Percentiles rank a stretch among this genome's conserved stretches.
phyloP scores from a whole-genome alignment of 2,888 invertebrate species.

The Caenorhabditis imperialis region DNA sequence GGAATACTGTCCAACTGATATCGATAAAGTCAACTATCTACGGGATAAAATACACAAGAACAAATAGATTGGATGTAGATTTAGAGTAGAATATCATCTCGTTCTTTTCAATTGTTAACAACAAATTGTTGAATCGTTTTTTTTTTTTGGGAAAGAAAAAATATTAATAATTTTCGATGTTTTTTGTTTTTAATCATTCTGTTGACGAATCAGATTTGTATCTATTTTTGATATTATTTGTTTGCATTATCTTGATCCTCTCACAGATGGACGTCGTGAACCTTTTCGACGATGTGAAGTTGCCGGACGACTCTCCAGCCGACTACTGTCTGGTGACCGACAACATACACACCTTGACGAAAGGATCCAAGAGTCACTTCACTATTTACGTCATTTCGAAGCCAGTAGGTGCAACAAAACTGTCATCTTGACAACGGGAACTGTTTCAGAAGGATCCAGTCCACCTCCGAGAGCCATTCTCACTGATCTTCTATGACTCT shows the following conservation, averaged over 20 bases:
- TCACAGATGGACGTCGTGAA: slow-evolving; percentile 27
- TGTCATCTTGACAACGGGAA: not conserved
- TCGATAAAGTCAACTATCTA: slow-evolving; percentile 42
- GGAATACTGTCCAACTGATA: slow-evolving; percentile 35
- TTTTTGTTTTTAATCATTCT: slow-evolving; percentile 3
- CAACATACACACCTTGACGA: not conserved
- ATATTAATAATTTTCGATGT: not conserved
- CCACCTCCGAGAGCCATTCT: not conserved
- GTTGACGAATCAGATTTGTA: not conserved
- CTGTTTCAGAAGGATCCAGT: not conserved
- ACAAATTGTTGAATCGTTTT: no score
- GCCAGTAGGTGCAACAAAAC: not conserved
- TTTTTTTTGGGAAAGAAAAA: slow-evolving; percentile 1
- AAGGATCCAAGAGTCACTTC: not conserved
- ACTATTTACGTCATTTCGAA: slow-evolving; percentile 11
- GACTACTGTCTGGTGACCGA: slow-evolving; percentile 2
- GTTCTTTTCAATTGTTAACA: slow-evolving; percentile 13
- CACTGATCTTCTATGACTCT: not conserved
- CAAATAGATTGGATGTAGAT: not conserved
- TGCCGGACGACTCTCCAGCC: not conserved
- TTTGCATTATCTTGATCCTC: not conserved
- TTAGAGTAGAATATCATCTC: not conserved
- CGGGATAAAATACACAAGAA: slow-evolving; percentile 44
- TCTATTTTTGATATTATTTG: not conserved
- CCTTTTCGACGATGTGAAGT: not conserved